These are phyloP conservation scores for Pantherophis guttatus DNA, from an alignment of 2,113 vertebrate species.

Conservation along the genomic window DNA sequence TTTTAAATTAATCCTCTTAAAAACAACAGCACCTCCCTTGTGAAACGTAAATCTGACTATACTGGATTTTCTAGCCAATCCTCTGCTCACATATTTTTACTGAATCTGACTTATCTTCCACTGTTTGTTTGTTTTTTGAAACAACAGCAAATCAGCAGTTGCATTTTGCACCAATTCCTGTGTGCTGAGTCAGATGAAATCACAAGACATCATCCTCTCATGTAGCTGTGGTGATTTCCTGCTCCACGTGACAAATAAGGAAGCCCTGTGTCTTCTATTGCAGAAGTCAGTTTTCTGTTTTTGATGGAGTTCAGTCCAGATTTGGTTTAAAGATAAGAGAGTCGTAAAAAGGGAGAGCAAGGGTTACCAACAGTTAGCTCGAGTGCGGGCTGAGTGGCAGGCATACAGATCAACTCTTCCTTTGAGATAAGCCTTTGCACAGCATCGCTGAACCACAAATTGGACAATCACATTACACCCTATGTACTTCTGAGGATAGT, in stretches of 20 bases:
- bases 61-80: slow-evolving; percentile 4
- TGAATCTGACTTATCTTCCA: background rate
- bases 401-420: background rate
- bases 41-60: background rate
- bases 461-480: background rate
- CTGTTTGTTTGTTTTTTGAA: background rate
- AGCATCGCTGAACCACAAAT: background rate
- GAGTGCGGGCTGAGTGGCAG: background rate
- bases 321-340: background rate
- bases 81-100: background rate
- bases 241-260: background rate
- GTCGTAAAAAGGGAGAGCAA: background rate
- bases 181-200: background rate
- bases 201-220: background rate
- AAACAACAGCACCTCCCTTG: background rate
- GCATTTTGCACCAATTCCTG: background rate
- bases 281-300: background rate
- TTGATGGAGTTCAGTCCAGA: background rate
- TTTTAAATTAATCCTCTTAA: background rate
- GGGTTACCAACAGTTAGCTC: background rate
- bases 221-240: background rate
- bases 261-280: too few species aligned
- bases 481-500: background rate
- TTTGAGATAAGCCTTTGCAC: background rate
- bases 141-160: background rate